Conservation (phyloP, 2,888 invertebrate genomes). For the Athalia circularis region DNA sequence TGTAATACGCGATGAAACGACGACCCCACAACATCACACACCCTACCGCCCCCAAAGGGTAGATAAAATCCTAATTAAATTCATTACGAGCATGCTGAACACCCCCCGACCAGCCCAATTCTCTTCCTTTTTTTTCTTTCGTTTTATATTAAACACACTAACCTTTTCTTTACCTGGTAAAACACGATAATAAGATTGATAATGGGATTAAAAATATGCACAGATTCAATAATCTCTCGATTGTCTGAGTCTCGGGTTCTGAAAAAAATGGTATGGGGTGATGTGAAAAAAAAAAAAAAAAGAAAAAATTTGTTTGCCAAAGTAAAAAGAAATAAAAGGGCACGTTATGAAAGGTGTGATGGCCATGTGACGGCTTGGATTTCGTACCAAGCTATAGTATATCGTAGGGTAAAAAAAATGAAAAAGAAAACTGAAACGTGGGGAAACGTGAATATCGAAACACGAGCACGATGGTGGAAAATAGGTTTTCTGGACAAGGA, state of each 20-base stretch:
- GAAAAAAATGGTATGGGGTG: too few species aligned
- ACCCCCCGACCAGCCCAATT: background rate
- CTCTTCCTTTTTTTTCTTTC: background rate
- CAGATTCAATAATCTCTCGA: conserved; percentile 13
- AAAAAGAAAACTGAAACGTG: conserved; percentile 16
- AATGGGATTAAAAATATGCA: background rate
- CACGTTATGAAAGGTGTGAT: conserved; percentile 25
- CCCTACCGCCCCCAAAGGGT: background rate
- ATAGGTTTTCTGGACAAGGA: conserved; percentile 26
- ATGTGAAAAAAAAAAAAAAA: background rate
- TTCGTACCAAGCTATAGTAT: conserved; percentile 6
- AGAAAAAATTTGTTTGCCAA: too few species aligned
- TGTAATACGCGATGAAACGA: background rate
- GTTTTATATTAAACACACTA: too few species aligned
- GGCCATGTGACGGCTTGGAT: conserved; percentile 32
- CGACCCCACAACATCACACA: background rate
- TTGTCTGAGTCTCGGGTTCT: background rate
- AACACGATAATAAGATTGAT: conserved; percentile 28
- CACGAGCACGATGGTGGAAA: conserved; percentile 20
- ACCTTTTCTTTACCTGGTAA: background rate
- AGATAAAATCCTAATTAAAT: conserved; percentile 57
- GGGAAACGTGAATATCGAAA: background rate
- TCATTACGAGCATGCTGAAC: conserved; percentile 49
- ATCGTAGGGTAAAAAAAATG: conserved; percentile 30
- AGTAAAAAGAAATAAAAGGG: conserved; percentile 1